Percentiles rank a stretch among this genome's conserved stretches.
Evolutionary conservation across 2,797 vertebrate genomes (phyloP).

Genomic region (Spinus olivaceus): DNA sequence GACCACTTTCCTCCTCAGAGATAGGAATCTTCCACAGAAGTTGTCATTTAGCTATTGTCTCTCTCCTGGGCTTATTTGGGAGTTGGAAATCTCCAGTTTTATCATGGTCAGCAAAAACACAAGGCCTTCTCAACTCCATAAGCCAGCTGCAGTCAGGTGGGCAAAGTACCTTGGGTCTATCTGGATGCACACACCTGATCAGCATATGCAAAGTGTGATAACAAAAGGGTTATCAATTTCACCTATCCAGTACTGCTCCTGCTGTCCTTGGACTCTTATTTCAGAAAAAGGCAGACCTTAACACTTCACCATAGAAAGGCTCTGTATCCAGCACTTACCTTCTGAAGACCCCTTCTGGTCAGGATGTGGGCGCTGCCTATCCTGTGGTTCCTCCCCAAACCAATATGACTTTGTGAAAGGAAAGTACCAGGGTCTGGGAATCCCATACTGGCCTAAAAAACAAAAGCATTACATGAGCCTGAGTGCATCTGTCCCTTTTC

Average conservation of each 20-base stretch:
- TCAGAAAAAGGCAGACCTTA: not conserved
- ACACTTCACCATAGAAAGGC: not conserved
- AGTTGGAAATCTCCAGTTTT: not conserved
- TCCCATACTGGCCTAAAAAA: slow-evolving; percentile 90
- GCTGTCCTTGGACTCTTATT: not conserved
- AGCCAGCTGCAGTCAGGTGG: not conserved
- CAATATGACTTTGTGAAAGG: slow-evolving; percentile 93
- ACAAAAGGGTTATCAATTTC: not conserved
- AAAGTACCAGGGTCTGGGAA: slow-evolving; percentile 96
- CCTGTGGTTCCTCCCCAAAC: slow-evolving; percentile 87
- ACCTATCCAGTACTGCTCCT: not conserved
- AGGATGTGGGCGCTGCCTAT: slow-evolving; percentile 67
- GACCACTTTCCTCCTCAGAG: not conserved
- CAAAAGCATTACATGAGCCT: not conserved
- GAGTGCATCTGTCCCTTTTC: not conserved
- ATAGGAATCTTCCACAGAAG: not conserved
- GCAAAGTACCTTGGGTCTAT: not conserved
- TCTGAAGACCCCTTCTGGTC: slow-evolving; percentile 82
- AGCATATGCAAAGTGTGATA: not conserved
- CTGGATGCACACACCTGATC: not conserved
- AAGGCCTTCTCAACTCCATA: not conserved
- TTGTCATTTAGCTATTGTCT: not conserved
- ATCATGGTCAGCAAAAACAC: not conserved
- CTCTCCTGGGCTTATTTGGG: not conserved
- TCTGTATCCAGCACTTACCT: slow-evolving; percentile 75